Base-by-base conservation (phyloP, 2,797 vertebrate genomes). In the Neosilurus hyrtlii region DNA sequence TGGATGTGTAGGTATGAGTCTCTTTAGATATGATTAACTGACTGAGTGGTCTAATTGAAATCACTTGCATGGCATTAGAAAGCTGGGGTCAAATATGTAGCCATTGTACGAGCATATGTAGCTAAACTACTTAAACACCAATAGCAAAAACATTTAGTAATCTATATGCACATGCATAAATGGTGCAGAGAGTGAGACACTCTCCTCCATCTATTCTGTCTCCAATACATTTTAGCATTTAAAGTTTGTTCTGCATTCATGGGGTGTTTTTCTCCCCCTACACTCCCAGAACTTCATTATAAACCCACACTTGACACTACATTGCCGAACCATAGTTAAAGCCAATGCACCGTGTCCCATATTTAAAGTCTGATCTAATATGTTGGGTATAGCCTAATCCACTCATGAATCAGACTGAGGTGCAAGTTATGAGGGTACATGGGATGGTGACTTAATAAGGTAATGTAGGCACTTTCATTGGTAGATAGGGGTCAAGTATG, bases 1-100 rank as follows among this genome's bases (percentile, higher is more conserved):
- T 54, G 75, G 30, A 62, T 72, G 75, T 72, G 65, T 73, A 52
- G 51, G 37, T n/a, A 66, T 66, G 81, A 63, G 61, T 82, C 30
- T 82, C 49, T 63, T 49, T 18, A 80, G 78, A 51, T 78, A 61
- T 71, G 66, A 75, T n/a, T 84, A n/a, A 49, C 49, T 79, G 49
- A 52, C 7, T 52, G 20, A 65, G 20, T 20, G 20, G 49, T 83
- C 63, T 65, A 57, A 83, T 67, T 68, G 22, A 67, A 83, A 77
- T 59, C 9, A 43, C 37, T 52, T 59, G 9, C 37, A 15, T 26
- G 26, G 22, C 30, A 73, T 30, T 22, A 72, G 74, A 26, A 78
- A 65, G 76, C 75, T 51, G 43, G 8, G 68, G 24, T 61, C 59
- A 65, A 74, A 52, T 56, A 63, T 43, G 30, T 68, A 70, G 26